Conservation (phyloP, 2,888 invertebrate species). For the Sphecodes monilicornis region DNA sequence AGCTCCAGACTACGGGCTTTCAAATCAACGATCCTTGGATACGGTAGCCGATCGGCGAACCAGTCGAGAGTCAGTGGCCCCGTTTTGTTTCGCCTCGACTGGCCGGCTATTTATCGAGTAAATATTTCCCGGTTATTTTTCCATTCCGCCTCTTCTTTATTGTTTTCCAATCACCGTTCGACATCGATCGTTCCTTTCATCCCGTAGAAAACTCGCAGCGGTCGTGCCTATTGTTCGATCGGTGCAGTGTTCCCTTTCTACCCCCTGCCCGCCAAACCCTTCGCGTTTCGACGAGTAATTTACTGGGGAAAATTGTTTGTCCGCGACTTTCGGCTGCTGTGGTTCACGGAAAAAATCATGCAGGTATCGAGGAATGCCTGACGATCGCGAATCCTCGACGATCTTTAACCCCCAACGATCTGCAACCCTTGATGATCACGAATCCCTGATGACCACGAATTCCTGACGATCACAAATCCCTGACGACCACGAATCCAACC, state of each 20-base stretch:
- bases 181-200: constrained; percentile 48
- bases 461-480: no score
- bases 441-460: no score
- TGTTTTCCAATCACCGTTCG: constrained; percentile 52
- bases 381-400: no score
- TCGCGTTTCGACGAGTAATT: constrained; percentile 32
- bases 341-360: background rate
- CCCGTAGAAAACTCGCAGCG: constrained; percentile 19
- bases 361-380: background rate
- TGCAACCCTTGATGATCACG: no score
- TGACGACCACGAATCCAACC: no score
- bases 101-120: constrained; percentile 55
- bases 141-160: constrained; percentile 53
- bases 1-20: background rate
- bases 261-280: background rate
- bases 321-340: constrained; percentile 30
- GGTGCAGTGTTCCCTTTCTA: constrained; percentile 1
- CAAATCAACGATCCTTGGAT: constrained; percentile 28
- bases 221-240: constrained; percentile 39
- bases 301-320: constrained; percentile 40
- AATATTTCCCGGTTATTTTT: constrained; percentile 58
- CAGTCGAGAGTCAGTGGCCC: constrained; percentile 13
- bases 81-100: constrained; percentile 32
- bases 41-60: constrained; percentile 24
- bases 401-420: no score